These are phyloP conservation scores for Acleris holmiana DNA, from an alignment of 2,888 invertebrate species.

Conservation along the genomic window DNA sequence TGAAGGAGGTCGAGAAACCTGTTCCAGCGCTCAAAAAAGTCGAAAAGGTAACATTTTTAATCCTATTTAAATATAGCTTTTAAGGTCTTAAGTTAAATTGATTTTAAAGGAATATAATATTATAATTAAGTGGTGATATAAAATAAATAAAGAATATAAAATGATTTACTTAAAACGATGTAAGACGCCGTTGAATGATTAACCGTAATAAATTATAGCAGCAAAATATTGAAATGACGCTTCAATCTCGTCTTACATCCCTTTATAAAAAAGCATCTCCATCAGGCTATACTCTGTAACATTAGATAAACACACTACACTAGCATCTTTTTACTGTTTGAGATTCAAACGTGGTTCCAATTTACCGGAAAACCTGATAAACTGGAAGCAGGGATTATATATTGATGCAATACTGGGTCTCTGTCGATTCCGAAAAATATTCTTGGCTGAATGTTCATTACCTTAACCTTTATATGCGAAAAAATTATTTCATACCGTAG, in stretches of 20 bases:
- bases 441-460: no score
- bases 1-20: constrained; percentile 96
- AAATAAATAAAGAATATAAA: constrained; percentile 44
- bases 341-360: background rate
- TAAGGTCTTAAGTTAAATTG: background rate
- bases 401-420: no score
- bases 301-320: background rate
- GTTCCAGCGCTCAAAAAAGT: constrained; percentile 95
- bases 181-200: constrained; percentile 30
- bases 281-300: constrained; percentile 49
- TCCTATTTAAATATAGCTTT: constrained; percentile 16
- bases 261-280: constrained; percentile 58
- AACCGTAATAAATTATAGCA: constrained; percentile 17
- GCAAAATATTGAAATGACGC: background rate
- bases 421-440: no score
- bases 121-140: constrained; percentile 66
- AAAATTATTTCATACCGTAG: no score
- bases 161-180: constrained; percentile 22
- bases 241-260: constrained; percentile 37
- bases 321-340: background rate
- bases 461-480: no score
- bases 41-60: constrained; percentile 90
- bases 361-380: background rate
- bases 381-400: background rate
- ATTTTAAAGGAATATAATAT: background rate